phyloP scores from a whole-genome alignment of 2,113 vertebrate species.

The Haemorhous mexicanus region DNA sequence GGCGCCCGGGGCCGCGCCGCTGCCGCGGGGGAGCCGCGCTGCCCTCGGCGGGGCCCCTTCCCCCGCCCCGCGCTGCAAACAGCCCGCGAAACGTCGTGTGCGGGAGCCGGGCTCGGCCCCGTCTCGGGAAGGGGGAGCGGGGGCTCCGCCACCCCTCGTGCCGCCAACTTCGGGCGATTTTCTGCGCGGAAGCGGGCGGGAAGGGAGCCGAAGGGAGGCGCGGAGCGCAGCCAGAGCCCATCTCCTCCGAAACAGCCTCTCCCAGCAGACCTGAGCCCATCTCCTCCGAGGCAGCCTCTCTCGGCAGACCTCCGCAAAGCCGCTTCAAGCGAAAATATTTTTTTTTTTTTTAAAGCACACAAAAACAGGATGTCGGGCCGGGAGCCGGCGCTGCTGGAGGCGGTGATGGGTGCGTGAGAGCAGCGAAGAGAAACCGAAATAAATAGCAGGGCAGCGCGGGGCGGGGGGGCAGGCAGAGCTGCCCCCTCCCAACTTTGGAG shows the following conservation, averaged over 20 bases:
- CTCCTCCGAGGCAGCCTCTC: neutral
- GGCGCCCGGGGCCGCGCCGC: neutral
- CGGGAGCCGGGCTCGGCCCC: neutral
- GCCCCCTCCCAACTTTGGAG: neutral
- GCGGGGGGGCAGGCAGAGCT: neutral
- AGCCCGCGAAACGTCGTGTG: neutral
- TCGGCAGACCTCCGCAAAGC: neutral
- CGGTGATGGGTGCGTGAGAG: conserved; percentile 1
- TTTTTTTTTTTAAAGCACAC: neutral
- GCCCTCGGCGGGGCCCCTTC: neutral
- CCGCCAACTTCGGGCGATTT: neutral
- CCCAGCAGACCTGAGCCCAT: neutral
- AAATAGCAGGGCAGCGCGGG: neutral
- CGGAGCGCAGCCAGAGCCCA: neutral
- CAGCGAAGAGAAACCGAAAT: conserved; percentile 55
- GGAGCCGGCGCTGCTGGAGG: conserved; percentile 20
- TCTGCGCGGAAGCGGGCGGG: neutral
- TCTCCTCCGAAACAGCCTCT: neutral
- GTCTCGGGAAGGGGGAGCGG: neutral
- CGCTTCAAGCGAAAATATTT: neutral
- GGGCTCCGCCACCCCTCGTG: neutral
- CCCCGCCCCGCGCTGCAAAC: neutral
- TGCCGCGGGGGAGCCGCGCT: neutral
- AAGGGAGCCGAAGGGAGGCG: neutral
- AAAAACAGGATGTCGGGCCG: conserved; percentile 57